Base-by-base conservation (phyloP, 2,113 vertebrate species). In the Tachysurus vachellii region DNA sequence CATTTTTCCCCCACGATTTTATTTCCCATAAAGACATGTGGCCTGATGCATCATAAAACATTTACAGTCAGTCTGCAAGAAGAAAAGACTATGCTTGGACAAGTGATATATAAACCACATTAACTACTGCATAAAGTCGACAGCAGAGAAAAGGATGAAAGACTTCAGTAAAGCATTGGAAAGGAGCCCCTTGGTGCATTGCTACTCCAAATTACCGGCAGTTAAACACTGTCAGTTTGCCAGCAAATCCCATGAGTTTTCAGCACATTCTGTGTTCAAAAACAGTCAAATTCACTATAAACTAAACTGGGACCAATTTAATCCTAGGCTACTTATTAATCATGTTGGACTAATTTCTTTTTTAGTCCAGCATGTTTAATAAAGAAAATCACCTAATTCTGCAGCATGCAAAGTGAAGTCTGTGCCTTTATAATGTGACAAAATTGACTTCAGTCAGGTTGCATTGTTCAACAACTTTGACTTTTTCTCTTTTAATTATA, bases 161-260 rank as follows among this genome's bases (percentile, higher is more conserved):
- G 75, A 75, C 57, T 82, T 83, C 64, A 64, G 56, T 70, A 80
- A 89, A 86, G 68, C 82, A 81, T 61, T 47, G 88, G 93, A 91
- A 93, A 95, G 93, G 95, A 96, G 95, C 96, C 95, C 95, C 96
- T 95, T 96, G 96, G 96, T 89, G 96, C 93, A 88, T 93, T 88
- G 71, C 77, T 66, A 44, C 64, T 84, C 47, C 61, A 86, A 87
- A 80, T 86, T 83, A 68, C 26, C 66, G 47, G 75, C 75, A 77
- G 68, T 79, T 86, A 86, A 86, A 31, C 82, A 53, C 80, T 77
- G 71, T 76, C 57, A 16, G 61, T 44, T 28, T 77, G n/a, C 80
- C 68, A 62, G 23, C 59, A 56, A 59, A 42, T 82, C 80, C 61
- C 61, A 44, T 56, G 57, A 73, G 80, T 57, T 61, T 75, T 75